These are phyloP conservation scores for Esox lucius DNA, from an alignment of 2,797 vertebrate species.

Conservation along the genomic window DNA sequence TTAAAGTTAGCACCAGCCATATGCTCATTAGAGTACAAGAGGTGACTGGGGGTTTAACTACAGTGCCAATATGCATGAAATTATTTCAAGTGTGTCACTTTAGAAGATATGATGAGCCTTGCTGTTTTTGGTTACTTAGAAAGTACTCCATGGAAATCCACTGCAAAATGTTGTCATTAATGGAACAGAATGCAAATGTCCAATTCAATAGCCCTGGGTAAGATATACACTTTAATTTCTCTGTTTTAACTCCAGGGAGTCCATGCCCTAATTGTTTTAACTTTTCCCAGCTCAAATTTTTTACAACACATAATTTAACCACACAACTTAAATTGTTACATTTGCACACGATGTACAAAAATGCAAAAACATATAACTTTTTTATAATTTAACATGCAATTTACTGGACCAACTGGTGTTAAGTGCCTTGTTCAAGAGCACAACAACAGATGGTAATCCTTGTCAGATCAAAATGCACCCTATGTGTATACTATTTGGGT, in stretches of 20 bases:
- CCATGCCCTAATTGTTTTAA: conserved; percentile 40
- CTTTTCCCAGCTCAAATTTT: conserved; percentile 41
- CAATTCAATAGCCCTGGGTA: conserved; percentile 23
- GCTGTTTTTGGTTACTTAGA: background rate
- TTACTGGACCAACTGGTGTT: too few relatives aligned
- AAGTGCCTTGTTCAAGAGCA: too few relatives aligned
- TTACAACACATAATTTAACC: conserved; percentile 13
- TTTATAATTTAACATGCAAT: too few relatives aligned
- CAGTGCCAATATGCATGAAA: background rate
- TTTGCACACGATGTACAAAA: background rate
- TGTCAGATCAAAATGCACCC: too few relatives aligned
- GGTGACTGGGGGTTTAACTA: background rate
- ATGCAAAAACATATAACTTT: background rate
- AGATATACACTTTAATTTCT: conserved; percentile 32
- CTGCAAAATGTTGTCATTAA: conserved; percentile 27
- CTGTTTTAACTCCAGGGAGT: conserved; percentile 28
- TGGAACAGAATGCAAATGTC: conserved; percentile 25
- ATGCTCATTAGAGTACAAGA: background rate
- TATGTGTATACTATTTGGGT: too few relatives aligned
- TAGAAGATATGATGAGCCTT: background rate
- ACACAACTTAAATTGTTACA: background rate
- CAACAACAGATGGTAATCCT: too few relatives aligned
- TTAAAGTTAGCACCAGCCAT: background rate
- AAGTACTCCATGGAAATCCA: background rate
- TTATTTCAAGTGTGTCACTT: background rate